Percentiles rank a stretch among this genome's conserved stretches.
Evolutionary conservation across 2,888 invertebrate genomes (phyloP).

Genomic region (Drosophila melanosoma): DNA sequence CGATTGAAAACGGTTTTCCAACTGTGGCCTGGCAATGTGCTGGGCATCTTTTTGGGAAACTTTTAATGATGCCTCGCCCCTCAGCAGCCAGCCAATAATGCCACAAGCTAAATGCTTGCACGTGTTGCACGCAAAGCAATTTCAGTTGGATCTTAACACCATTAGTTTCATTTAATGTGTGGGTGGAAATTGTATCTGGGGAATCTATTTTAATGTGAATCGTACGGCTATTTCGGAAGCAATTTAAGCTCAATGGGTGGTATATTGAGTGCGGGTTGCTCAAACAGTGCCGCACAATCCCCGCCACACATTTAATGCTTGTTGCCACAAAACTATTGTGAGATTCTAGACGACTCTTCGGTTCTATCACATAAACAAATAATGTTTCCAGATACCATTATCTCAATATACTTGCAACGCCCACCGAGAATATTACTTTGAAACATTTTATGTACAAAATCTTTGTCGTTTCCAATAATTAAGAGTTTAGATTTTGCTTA

Average conservation of each 20-base stretch:
- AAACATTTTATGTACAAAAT: background rate
- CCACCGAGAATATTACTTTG: background rate
- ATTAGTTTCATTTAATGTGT: slow-evolving; percentile 29
- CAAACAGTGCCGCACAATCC: background rate
- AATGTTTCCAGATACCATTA: background rate
- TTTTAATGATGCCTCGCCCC: slow-evolving; percentile 28
- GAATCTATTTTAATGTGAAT: slow-evolving; percentile 58
- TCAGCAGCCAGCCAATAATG: background rate
- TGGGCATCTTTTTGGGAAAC: slow-evolving; percentile 42
- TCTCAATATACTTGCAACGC: background rate
- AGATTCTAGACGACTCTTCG: background rate
- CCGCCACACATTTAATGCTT: background rate
- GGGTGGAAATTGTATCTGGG: slow-evolving; percentile 44
- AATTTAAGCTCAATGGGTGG: slow-evolving; percentile 63
- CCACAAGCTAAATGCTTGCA: slow-evolving; percentile 36
- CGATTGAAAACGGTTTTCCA: slow-evolving; percentile 39
- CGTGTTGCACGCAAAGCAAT: slow-evolving; percentile 57
- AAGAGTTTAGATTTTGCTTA: background rate
- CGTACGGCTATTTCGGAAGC: slow-evolving; percentile 45
- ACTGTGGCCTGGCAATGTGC: slow-evolving; percentile 51
- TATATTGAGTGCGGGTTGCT: slow-evolving; percentile 29
- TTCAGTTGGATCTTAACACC: slow-evolving; percentile 42
- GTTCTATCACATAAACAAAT: background rate
- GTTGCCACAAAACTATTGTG: background rate
- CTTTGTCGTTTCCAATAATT: background rate